Evolutionary conservation across 2,113 vertebrate genomes (phyloP).

Genomic region (Crypturellus undulatus): DNA sequence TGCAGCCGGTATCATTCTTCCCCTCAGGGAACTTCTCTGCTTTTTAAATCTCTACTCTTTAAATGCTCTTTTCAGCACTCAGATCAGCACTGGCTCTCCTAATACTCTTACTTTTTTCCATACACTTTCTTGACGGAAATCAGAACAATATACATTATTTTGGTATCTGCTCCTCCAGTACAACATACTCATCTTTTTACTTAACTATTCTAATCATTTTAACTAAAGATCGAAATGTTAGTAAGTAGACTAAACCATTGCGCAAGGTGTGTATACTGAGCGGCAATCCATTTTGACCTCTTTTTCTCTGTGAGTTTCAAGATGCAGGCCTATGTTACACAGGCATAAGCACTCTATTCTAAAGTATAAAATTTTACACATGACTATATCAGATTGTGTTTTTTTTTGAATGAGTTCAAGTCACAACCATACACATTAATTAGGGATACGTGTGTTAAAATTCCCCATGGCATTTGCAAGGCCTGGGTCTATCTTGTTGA

Average conservation of each 20-base stretch:
- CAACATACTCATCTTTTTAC: neutral
- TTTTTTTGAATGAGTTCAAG: neutral
- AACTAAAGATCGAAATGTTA: neutral
- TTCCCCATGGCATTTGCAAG: accelerated
- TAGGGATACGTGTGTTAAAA: neutral
- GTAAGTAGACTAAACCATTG: neutral
- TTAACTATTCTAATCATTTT: neutral
- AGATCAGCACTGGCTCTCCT: neutral
- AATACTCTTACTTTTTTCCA: neutral
- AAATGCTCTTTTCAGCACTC: neutral
- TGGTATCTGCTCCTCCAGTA: neutral
- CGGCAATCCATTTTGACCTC: neutral
- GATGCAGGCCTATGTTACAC: neutral
- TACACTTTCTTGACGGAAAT: neutral
- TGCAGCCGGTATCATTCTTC: neutral
- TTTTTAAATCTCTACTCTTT: neutral
- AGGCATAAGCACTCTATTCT: neutral
- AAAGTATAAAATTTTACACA: neutral
- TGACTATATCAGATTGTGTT: neutral
- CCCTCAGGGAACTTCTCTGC: neutral
- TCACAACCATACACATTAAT: neutral
- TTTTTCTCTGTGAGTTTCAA: neutral
- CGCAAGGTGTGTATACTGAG: neutral
- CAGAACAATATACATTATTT: neutral
- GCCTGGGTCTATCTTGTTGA: neutral